Evolutionary conservation across 2,113 vertebrate genomes (phyloP).

Genomic region (Syngnathus typhle): DNA sequence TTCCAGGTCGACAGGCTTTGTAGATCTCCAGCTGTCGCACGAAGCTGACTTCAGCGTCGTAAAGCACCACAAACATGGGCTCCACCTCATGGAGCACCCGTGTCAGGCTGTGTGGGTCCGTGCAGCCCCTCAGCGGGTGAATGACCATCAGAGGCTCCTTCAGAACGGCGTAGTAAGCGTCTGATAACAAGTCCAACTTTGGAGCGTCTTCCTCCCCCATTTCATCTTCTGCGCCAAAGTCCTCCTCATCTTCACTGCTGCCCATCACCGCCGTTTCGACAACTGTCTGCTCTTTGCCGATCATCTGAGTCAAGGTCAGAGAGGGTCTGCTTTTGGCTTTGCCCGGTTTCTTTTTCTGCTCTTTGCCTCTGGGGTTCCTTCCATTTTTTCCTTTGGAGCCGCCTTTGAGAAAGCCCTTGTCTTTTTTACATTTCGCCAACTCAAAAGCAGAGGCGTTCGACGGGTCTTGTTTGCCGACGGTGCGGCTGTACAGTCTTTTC

Average conservation of each 20-base stretch:
- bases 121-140: conserved; percentile 85
- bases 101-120: conserved; percentile 86
- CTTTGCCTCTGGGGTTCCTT: conserved; percentile 73
- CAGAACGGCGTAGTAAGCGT: conserved; percentile 83
- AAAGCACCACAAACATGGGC: conserved; percentile 85
- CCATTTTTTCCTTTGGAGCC: conserved; percentile 67
- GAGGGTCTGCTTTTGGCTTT: conserved; percentile 64
- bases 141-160: conserved; percentile 86
- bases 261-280: conserved; percentile 33
- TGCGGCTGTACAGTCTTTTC: conserved; percentile 79
- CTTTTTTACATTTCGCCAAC: conserved; percentile 49
- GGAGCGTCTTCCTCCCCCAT: conserved; percentile 64
- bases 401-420: conserved; percentile 38
- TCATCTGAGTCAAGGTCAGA: conserved; percentile 82
- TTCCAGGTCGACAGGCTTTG: conserved; percentile 84
- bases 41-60: conserved; percentile 88
- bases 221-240: conserved; percentile 9
- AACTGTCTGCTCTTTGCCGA: conserved; percentile 54
- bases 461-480: conserved; percentile 76
- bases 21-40: conserved; percentile 93
- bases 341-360: conserved; percentile 46
- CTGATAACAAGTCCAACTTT: conserved; percentile 76
- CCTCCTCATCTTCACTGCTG: conserved; percentile 63
- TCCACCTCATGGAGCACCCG: conserved; percentile 87
- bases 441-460: conserved; percentile 44